Conservation (phyloP, 2,797 vertebrate species). For the Catharus ustulatus region DNA sequence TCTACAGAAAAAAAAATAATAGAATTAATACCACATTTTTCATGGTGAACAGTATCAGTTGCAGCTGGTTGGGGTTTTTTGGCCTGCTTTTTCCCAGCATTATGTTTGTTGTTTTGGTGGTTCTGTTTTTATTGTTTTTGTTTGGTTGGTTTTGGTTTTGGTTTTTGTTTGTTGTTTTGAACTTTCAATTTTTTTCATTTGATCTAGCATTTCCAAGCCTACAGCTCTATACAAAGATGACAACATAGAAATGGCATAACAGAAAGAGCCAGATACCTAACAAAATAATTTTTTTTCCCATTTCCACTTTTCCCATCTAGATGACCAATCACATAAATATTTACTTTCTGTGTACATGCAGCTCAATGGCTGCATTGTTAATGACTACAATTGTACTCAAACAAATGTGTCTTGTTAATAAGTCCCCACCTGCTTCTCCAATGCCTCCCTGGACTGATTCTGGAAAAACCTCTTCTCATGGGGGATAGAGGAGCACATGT, state of each 20-base stretch:
- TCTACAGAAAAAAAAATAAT: constrained; percentile 26
- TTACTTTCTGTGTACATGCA: background rate
- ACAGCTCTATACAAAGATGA: background rate
- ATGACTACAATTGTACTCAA: background rate
- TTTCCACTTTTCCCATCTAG: background rate
- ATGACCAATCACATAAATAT: background rate
- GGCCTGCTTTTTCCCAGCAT: background rate
- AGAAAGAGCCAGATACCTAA: background rate
- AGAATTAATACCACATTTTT: constrained; percentile 4
- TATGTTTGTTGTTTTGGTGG: background rate
- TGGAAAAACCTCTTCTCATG: background rate
- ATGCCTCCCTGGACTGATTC: background rate
- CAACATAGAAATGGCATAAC: background rate
- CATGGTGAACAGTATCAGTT: background rate
- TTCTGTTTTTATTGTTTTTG: background rate
- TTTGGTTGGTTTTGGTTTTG: background rate
- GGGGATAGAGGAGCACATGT: background rate
- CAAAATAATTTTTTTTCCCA: background rate
- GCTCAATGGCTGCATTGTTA: constrained; percentile 4
- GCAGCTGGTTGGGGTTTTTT: background rate
- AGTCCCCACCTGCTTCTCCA: constrained; percentile 36
- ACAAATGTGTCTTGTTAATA: background rate
- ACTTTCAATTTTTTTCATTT: background rate
- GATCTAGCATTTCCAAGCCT: background rate
- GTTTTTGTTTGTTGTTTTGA: background rate